Conservation (phyloP, 2,888 invertebrate species). For the Idaea dimidiata region DNA sequence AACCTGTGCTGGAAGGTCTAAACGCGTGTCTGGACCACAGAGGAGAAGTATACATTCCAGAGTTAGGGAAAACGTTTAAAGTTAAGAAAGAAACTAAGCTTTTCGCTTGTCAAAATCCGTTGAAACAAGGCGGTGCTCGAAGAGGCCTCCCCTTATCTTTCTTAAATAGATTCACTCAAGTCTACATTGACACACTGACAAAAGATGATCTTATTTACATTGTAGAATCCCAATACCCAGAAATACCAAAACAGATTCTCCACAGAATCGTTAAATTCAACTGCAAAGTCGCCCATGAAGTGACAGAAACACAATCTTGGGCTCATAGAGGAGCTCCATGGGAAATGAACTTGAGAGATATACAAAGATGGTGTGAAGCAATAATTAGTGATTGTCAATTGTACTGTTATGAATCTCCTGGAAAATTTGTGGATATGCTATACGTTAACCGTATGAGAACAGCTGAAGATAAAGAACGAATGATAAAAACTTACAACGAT, state of each 20-base stretch:
- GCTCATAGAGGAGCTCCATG: conserved; percentile 94
- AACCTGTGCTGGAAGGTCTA: conserved; percentile 98
- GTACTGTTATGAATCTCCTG: conserved; percentile 64
- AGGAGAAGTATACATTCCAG: conserved; percentile 97
- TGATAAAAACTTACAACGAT: conserved; percentile 74
- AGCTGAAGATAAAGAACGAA: conserved; percentile 86
- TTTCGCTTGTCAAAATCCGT: conserved; percentile 99
- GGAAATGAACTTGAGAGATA: conserved; percentile 98
- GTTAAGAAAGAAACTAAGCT: conserved; percentile 89
- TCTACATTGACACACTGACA: conserved; percentile 84
- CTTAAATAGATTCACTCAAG: conserved; percentile 97
- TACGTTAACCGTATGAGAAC: conserved; percentile 94
- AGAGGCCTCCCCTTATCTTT: conserved; percentile 98
- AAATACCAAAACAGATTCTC: conserved; percentile 81
- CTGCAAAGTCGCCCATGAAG: conserved; percentile 82
- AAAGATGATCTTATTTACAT: conserved; percentile 85
- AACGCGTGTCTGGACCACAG: conserved; percentile 99
- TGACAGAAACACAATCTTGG: conserved; percentile 83
- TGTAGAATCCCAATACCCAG: conserved; percentile 83
- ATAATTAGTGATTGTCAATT: conserved; percentile 68
- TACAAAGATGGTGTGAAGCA: conserved; percentile 95
- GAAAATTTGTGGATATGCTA: conserved; percentile 87
- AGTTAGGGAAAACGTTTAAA: conserved; percentile 92
- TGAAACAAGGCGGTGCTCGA: conserved; percentile 96
- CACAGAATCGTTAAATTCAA: conserved; percentile 90